Percentiles rank a stretch among this genome's conserved stretches.
Evolutionary conservation across 2,888 invertebrate genomes (phyloP).

Genomic region (Plagiodera versicolora): DNA sequence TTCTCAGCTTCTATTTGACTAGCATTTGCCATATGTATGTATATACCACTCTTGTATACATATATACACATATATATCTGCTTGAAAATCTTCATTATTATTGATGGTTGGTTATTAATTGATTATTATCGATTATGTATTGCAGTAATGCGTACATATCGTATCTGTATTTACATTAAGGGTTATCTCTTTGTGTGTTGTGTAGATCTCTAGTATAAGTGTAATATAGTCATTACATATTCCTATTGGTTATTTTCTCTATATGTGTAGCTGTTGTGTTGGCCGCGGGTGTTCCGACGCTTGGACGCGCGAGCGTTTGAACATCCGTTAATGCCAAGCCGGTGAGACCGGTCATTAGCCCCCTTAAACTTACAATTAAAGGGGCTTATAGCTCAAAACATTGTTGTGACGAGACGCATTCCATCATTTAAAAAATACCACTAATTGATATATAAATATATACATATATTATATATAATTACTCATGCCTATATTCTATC

Average conservation of each 20-base stretch:
- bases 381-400: conserved; percentile 56
- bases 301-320: conserved; percentile 35
- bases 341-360: conserved; percentile 42
- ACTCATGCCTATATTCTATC: conserved; percentile 54
- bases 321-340: conserved; percentile 45
- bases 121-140: conserved; percentile 50
- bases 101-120: conserved; percentile 43
- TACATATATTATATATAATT: conserved; percentile 49
- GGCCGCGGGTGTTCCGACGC: conserved; percentile 47
- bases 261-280: conserved; percentile 57
- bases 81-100: conserved; percentile 44
- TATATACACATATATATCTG: conserved; percentile 29
- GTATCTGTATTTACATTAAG: conserved; percentile 50
- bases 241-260: conserved; percentile 56
- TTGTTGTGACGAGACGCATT: conserved; percentile 58
- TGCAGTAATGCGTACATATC: conserved; percentile 45
- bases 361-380: conserved; percentile 43
- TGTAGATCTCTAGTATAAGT: conserved; percentile 56
- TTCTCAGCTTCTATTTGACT: conserved; percentile 55
- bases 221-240: conserved; percentile 54
- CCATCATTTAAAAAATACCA: conserved; percentile 54
- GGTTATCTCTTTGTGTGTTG: conserved; percentile 57
- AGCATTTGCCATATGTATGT: conserved; percentile 49
- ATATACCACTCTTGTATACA: conserved; percentile 21
- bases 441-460: conserved; percentile 50